Conservation (phyloP, 2,113 vertebrate species). For the Neodontobutis hainanensis region DNA sequence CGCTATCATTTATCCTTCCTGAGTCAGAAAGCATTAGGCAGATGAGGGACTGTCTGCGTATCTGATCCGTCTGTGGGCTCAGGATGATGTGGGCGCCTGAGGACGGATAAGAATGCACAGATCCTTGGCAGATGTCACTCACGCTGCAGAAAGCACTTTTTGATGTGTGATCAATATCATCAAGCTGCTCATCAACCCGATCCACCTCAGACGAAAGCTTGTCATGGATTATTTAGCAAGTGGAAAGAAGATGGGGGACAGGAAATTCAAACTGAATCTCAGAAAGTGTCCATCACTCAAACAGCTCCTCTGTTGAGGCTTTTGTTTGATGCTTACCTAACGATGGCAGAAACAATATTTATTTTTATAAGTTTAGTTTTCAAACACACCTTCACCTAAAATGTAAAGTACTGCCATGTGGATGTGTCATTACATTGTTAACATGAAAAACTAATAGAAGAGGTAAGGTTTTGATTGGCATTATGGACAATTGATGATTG, state of each 20-base stretch:
- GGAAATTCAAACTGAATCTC: slow-evolving; percentile 45
- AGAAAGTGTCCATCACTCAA: slow-evolving; percentile 46
- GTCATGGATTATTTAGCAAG: slow-evolving; percentile 43
- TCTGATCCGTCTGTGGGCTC: slow-evolving; percentile 60
- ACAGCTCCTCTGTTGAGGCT: slow-evolving; percentile 22
- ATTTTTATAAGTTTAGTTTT: slow-evolving; percentile 2
- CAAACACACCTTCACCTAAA: slow-evolving; percentile 8
- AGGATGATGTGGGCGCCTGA: slow-evolving; percentile 29
- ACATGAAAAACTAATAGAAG: too few relatives aligned
- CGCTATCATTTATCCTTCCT: slow-evolving; percentile 48
- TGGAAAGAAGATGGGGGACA: slow-evolving; percentile 35
- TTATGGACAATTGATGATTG: too few relatives aligned
- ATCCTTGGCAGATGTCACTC: slow-evolving; percentile 73
- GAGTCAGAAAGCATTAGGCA: slow-evolving; percentile 64
- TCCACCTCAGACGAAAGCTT: slow-evolving; percentile 51
- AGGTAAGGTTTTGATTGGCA: too few relatives aligned
- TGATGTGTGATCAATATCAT: slow-evolving; percentile 69
- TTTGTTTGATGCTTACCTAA: slow-evolving; percentile 26
- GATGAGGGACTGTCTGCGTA: slow-evolving; percentile 51
- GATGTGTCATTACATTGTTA: too few relatives aligned
- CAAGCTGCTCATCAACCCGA: slow-evolving; percentile 41
- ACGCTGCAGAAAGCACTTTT: slow-evolving; percentile 26
- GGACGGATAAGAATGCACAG: slow-evolving; percentile 20
- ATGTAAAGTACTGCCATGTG: neutral
- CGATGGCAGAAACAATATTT: neutral